Percentiles rank a stretch among this genome's conserved stretches.
These are phyloP conservation scores for Myotis daubentonii DNA, from an alignment of 2,797 vertebrate genomes.

Conservation along the genomic window DNA sequence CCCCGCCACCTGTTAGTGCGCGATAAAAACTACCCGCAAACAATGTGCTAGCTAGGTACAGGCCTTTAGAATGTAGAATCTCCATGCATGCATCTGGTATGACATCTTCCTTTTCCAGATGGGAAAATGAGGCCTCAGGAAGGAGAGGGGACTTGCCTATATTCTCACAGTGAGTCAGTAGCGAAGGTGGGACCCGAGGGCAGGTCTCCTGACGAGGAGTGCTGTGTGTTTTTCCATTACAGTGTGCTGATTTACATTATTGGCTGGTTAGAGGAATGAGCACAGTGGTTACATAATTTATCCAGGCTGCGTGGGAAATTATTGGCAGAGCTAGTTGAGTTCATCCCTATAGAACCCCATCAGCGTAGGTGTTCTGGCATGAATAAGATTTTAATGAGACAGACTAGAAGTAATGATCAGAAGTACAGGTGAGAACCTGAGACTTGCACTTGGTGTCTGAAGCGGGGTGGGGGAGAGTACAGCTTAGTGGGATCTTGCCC, in stretches of 20 bases:
- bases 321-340: neutral
- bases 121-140: neutral
- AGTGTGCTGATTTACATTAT: neutral
- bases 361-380: neutral
- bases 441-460: neutral
- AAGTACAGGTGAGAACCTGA: neutral
- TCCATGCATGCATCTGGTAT: neutral
- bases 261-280: neutral
- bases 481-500: neutral
- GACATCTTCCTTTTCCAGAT: neutral
- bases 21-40: too few relatives aligned
- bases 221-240: constrained; percentile 19
- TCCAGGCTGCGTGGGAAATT: neutral
- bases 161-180: neutral
- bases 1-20: too few relatives aligned
- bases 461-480: neutral
- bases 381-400: constrained; percentile 23
- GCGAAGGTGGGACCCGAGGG: neutral
- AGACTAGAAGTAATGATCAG: neutral
- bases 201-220: neutral
- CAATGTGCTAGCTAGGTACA: neutral
- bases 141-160: neutral
- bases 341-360: neutral
- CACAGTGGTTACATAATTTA: neutral
- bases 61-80: neutral